phyloP scores from a whole-genome alignment of 1,140 invertebrate genomes.

The Drosophila funebris region DNA sequence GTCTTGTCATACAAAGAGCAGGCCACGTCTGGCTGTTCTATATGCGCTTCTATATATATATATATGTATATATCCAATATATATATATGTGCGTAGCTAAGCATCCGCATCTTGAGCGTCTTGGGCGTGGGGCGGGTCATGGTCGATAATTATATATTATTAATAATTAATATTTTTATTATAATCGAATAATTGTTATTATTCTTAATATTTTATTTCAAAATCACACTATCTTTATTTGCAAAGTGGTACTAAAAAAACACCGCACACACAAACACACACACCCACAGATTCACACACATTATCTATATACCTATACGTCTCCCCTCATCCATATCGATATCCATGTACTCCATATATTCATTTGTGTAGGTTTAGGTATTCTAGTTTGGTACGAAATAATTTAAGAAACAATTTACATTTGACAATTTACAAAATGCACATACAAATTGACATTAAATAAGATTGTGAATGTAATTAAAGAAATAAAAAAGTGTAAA shows the following conservation, averaged over 20 bases:
- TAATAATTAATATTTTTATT: constrained; percentile 60
- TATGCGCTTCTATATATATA: constrained; percentile 31
- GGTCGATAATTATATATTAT: constrained; percentile 64
- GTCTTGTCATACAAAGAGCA: constrained; percentile 43
- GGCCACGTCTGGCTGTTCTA: constrained; percentile 49
- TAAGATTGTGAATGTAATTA: constrained; percentile 30
- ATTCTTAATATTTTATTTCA: constrained; percentile 1
- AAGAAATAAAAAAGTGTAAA: constrained; percentile 47
- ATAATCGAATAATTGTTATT: constrained; percentile 29
- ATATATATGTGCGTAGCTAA: constrained; percentile 46
- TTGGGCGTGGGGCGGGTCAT: constrained; percentile 71
- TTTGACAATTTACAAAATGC: constrained; percentile 39
- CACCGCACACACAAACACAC: constrained; percentile 26
- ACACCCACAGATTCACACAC: constrained; percentile 1
- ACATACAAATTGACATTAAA: constrained; percentile 14
- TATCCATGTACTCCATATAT: constrained; percentile 48
- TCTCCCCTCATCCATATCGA: constrained; percentile 19
- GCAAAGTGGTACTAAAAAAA: background rate
- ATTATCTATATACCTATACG: background rate
- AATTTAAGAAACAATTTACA: constrained; percentile 40
- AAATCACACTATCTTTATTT: background rate
- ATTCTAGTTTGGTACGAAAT: constrained; percentile 69
- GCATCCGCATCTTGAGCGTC: constrained; percentile 49
- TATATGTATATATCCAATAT: constrained; percentile 20
- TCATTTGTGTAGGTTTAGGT: constrained; percentile 79